Percentiles rank a stretch among this genome's conserved stretches.
phyloP scores from a whole-genome alignment of 30 jellyfish, hydroid and myxozoan species.

The Mastigias papua region DNA sequence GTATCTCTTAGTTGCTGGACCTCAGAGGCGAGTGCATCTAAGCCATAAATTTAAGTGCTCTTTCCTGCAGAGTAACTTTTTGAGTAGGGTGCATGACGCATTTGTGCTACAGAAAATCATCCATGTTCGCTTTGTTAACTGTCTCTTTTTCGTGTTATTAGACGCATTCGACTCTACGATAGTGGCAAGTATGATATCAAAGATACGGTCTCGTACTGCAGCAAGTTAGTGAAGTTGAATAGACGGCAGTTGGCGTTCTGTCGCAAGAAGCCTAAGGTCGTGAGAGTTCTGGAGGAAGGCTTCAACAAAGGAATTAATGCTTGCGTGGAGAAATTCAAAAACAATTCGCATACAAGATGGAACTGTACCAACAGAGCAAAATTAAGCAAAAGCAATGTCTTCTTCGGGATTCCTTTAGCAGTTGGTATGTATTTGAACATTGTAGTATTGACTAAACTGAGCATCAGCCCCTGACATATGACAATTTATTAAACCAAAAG shows the following conservation, averaged over 20 bases:
- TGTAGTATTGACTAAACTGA: too few species aligned
- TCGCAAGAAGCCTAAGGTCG: slow-evolving; percentile 52
- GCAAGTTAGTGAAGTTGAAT: slow-evolving; percentile 32
- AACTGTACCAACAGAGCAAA: slow-evolving; percentile 72
- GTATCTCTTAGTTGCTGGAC: too few species aligned
- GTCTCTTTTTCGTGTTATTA: not conserved
- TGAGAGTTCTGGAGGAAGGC: slow-evolving; percentile 68
- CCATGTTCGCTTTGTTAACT: too few species aligned
- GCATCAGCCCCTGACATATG: too few species aligned
- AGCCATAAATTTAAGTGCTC: too few species aligned
- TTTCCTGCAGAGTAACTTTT: too few species aligned
- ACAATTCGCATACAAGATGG: slow-evolving; percentile 77
- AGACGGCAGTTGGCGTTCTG: slow-evolving; percentile 68
- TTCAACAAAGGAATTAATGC: slow-evolving; percentile 59
- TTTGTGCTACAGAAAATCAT: too few species aligned
- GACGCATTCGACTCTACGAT: slow-evolving; percentile 31
- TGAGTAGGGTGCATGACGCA: too few species aligned
- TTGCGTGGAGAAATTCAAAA: slow-evolving; percentile 46
- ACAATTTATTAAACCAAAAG: too few species aligned
- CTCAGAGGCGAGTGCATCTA: too few species aligned
- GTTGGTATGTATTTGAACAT: slow-evolving; percentile 72
- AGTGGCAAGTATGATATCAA: slow-evolving; percentile 11
- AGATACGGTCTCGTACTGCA: slow-evolving; percentile 58
- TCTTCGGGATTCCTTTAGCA: slow-evolving; percentile 68
- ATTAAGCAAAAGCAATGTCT: slow-evolving; percentile 42